Evolutionary conservation across 2,888 invertebrate species (phyloP).

Genomic region (Cosmia pyralina): DNA sequence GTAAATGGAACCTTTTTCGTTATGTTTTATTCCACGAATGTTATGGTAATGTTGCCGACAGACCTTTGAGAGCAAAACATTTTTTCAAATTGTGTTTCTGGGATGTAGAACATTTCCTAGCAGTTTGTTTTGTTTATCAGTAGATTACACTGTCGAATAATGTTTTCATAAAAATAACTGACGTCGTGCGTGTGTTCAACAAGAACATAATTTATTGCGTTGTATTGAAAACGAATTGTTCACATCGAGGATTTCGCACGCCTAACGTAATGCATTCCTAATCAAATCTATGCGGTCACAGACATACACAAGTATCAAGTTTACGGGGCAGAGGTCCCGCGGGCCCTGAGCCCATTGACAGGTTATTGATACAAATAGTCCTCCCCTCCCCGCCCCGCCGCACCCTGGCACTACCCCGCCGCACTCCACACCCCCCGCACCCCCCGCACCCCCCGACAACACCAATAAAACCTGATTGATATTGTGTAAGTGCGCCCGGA

Average conservation of each 20-base stretch:
- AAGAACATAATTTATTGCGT: conserved; percentile 17
- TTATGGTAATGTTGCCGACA: conserved; percentile 66
- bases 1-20: conserved; percentile 78
- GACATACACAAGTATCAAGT: conserved; percentile 80
- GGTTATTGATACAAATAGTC: conserved; percentile 91
- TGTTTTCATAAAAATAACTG: conserved; percentile 9
- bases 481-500: conserved; percentile 90
- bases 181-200: neutral
- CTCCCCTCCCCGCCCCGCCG: conserved; percentile 75
- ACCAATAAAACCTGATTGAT: conserved; percentile 91
- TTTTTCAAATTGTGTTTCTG: conserved; percentile 52
- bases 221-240: conserved; percentile 42
- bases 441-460: conserved; percentile 81
- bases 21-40: conserved; percentile 72
- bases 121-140: conserved; percentile 36
- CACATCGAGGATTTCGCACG: conserved; percentile 76
- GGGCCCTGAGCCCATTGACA: conserved; percentile 89
- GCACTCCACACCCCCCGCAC: conserved; percentile 63
- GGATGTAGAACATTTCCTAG: conserved; percentile 40
- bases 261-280: conserved; percentile 80
- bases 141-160: conserved; percentile 3
- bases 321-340: conserved; percentile 82
- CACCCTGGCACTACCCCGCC: conserved; percentile 71
- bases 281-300: conserved; percentile 87
- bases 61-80: conserved; percentile 55